Base-by-base conservation (phyloP, 1,140 invertebrate species). In the Lerema accius region DNA sequence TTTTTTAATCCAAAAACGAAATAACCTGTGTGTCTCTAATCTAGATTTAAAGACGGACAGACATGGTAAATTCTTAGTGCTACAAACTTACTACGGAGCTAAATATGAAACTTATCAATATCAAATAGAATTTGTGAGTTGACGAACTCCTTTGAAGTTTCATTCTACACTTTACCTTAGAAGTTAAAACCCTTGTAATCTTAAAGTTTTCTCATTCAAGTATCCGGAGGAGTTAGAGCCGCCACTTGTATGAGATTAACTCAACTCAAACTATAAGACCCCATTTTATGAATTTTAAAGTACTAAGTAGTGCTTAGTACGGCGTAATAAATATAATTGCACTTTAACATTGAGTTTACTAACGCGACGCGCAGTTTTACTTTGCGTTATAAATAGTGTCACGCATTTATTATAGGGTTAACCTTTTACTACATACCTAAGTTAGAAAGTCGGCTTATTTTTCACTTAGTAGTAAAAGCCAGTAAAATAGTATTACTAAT, bases 181-280 rank as follows among this genome's bases (percentile, higher is more conserved):
- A 13, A 55, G 19, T 53, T 23, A 43, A 55, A 37, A 43, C 51
- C 51, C 26, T 56, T 43, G 51, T 56, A 56, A 32, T 56, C 51
- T 56, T 28, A 56, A 56, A 56, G 51, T 56, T 56, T 56, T 56
- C 40, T 56, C 51, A 56, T 56, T 56, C 19, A 56, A 56, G 51
- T 56, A 56, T 32, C 39, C 23, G 39, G 26, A 40, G 23, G 17
- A 56, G 39, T 56, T 43, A 43, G 23, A 55, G 26, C 39, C 13
- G 40, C 53, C 23, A 9, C 51, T 55, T 55, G 37, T 42, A 42
- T 19, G 43, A 56, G 53, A 45, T 45, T 43, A 56, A 56, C 51
- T 55, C 51, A 26, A 37, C 37, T 56, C 10, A 40, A 56, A 56
- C 53, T 56, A 43, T 56, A 26, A 56, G 39, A 56, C 40, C 39